These are phyloP conservation scores for Mylabris sibirica DNA, from an alignment of 2,888 invertebrate genomes.

Conservation along the genomic window DNA sequence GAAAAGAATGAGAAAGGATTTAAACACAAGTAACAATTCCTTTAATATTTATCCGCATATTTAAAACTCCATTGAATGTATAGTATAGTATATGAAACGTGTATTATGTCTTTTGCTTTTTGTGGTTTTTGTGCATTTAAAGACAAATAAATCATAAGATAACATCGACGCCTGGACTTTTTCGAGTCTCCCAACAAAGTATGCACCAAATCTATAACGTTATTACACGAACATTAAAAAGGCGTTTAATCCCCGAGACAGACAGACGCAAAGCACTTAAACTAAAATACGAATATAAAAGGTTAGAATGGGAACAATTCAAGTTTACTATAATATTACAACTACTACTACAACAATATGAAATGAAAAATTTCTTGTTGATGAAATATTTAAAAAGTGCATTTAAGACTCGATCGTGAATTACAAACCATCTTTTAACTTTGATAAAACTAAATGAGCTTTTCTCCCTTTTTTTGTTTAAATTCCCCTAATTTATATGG, in stretches of 20 bases:
- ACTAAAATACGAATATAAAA: constrained; percentile 11
- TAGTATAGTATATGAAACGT: background rate
- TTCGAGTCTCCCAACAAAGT: background rate
- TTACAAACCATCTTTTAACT: background rate
- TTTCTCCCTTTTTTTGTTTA: background rate
- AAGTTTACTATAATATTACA: background rate
- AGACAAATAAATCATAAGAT: constrained; percentile 11
- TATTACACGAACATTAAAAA: constrained; percentile 11
- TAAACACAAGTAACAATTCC: background rate
- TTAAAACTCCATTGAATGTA: background rate
- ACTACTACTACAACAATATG: background rate
- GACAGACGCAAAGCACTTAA: constrained; percentile 8
- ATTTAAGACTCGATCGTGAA: background rate
- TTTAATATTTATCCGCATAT: background rate
- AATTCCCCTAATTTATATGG: background rate
- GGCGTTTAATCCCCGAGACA: constrained; percentile 10
- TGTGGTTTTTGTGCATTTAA: constrained; percentile 4
- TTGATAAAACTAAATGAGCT: background rate
- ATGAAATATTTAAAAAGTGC: background rate
- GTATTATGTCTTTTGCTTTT: background rate
- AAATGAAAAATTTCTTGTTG: background rate
- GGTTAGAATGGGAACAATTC: constrained; percentile 10
- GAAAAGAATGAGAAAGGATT: background rate
- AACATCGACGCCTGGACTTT: constrained; percentile 5
- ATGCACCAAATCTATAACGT: constrained; percentile 14